Evolutionary conservation across 2,797 vertebrate species (phyloP).

Genomic region (Dallia pectoralis): DNA sequence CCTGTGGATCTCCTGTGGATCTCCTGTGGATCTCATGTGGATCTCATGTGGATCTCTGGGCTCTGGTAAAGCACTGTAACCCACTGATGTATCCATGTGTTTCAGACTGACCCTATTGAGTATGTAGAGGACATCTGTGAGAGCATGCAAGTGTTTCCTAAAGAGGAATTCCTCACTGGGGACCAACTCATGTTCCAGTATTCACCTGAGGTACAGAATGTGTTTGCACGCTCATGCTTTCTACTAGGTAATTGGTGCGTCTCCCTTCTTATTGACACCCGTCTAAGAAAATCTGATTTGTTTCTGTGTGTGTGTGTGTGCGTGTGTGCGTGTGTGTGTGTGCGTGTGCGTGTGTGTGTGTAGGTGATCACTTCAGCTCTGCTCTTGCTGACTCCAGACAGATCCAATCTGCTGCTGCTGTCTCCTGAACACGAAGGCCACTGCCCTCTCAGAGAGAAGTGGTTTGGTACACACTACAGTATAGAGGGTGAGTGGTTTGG

Average conservation of each 20-base stretch:
- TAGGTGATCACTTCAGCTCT: conserved; percentile 88
- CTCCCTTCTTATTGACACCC: neutral
- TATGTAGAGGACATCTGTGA: conserved; percentile 94
- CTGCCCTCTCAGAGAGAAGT: conserved; percentile 88
- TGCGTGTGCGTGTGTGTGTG: conserved; percentile 25
- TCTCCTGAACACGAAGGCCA: conserved; percentile 92
- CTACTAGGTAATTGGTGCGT: conserved; percentile 1
- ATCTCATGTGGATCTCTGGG: no score
- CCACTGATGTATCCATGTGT: neutral
- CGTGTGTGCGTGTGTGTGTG: conserved; percentile 1
- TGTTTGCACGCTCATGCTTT: neutral
- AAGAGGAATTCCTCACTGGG: conserved; percentile 91
- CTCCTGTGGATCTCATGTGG: neutral
- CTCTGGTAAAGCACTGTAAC: neutral
- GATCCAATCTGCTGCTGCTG: conserved; percentile 88
- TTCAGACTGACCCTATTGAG: conserved; percentile 91
- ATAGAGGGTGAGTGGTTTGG: conserved; percentile 95
- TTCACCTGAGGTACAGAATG: conserved; percentile 78
- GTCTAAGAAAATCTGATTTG: conserved; percentile 33
- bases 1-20: neutral
- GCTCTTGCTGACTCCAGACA: conserved; percentile 84
- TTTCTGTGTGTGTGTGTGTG: conserved; percentile 66
- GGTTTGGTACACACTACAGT: conserved; percentile 94
- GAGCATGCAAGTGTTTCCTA: conserved; percentile 93
- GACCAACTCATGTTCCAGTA: conserved; percentile 94